Conservation (phyloP, 35 echinoderm and acorn worm genomes). For the Acanthaster planci region DNA sequence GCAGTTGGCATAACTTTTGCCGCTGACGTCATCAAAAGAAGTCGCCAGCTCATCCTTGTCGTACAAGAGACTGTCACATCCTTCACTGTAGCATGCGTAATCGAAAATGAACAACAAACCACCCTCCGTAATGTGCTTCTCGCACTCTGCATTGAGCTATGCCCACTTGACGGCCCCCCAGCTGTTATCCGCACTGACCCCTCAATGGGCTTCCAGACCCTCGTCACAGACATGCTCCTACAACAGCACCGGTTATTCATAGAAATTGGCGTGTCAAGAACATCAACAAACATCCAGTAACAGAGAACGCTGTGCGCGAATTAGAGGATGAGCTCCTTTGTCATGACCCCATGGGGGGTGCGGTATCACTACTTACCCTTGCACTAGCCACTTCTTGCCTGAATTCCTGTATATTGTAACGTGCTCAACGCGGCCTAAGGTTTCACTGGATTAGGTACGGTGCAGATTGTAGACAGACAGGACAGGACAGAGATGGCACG, state of each 20-base stretch:
- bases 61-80: constrained; percentile 60
- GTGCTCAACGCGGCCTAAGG: too few relatives aligned
- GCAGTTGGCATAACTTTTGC: constrained; percentile 29
- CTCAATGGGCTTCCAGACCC: constrained; percentile 35
- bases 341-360: too few relatives aligned
- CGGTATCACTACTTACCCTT: too few relatives aligned
- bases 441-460: too few relatives aligned
- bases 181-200: constrained; percentile 63
- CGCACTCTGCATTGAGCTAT: constrained; percentile 28
- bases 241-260: constrained; percentile 45
- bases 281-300: too few relatives aligned
- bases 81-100: constrained; percentile 45
- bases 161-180: constrained; percentile 60
- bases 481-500: too few relatives aligned
- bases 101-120: constrained; percentile 47
- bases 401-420: too few relatives aligned
- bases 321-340: too few relatives aligned
- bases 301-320: too few relatives aligned
- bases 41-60: constrained; percentile 41
- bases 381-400: too few relatives aligned
- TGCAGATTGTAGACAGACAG: too few relatives aligned
- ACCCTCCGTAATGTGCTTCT: constrained; percentile 56
- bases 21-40: constrained; percentile 60
- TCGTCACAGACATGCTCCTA: constrained; percentile 15
- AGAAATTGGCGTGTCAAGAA: constrained; percentile 68